phyloP scores from a whole-genome alignment of 2,113 vertebrate genomes.

The Gambusia holbrooki region DNA sequence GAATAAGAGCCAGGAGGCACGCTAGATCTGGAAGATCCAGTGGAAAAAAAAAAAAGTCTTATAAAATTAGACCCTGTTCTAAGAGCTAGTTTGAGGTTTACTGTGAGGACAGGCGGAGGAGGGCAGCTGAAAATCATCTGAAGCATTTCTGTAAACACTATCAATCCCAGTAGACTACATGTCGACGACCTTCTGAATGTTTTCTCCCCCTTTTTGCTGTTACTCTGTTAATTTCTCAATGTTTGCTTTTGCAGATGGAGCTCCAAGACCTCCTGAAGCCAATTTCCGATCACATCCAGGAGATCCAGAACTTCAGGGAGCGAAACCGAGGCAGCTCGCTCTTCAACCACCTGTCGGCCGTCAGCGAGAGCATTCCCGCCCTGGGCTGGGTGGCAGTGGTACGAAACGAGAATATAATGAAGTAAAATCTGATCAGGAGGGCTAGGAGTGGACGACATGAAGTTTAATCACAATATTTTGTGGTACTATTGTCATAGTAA shows the following conservation, averaged over 20 bases:
- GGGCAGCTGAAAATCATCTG: not conserved
- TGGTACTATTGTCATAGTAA: no score
- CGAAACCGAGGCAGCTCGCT: constrained; percentile 89
- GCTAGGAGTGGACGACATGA: no score
- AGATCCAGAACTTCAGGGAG: constrained; percentile 94
- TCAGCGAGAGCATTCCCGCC: constrained; percentile 97
- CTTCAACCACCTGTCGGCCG: constrained; percentile 96
- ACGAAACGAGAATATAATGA: constrained; percentile 41
- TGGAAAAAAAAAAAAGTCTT: constrained; percentile 62
- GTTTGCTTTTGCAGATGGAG: constrained; percentile 79
- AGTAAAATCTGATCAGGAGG: not conserved
- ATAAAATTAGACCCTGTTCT: constrained; percentile 48
- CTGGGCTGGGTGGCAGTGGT: constrained; percentile 98
- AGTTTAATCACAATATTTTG: no score
- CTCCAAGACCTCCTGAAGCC: constrained; percentile 88
- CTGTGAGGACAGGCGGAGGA: not conserved
- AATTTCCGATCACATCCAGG: constrained; percentile 93
- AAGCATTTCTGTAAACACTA: not conserved
- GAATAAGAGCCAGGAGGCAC: constrained; percentile 25
- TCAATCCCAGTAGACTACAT: not conserved
- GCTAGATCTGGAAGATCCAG: constrained; percentile 59
- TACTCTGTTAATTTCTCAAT: not conserved
- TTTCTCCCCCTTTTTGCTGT: not conserved
- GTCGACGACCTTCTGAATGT: not conserved
- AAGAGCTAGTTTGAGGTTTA: constrained; percentile 40